Percentiles rank a stretch among this genome's conserved stretches.
Conservation (phyloP, 2,797 vertebrate genomes). For the Phoxinus dragarum region DNA sequence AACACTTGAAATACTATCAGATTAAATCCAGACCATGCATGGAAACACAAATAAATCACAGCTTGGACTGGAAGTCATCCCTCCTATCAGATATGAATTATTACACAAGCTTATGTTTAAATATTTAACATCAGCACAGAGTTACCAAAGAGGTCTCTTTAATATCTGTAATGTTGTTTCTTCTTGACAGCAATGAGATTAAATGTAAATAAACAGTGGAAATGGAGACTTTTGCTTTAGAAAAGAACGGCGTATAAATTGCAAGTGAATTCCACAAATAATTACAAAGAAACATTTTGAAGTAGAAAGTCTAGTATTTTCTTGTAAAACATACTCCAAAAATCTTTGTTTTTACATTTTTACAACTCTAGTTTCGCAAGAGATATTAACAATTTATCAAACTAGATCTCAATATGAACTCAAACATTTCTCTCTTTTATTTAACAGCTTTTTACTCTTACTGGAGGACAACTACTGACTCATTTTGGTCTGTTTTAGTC, state of each 20-base stretch:
- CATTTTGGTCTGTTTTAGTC: not conserved
- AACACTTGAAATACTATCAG: conserved; percentile 30
- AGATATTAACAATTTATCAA: not conserved
- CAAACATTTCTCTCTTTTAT: not conserved
- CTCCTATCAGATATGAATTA: conserved; percentile 27
- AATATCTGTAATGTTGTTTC: not conserved
- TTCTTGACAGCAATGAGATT: not conserved
- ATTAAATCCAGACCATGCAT: conserved; percentile 35
- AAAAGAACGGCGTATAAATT: not conserved
- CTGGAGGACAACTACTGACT: not conserved
- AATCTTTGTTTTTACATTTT: not conserved
- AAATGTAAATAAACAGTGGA: not conserved
- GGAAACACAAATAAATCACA: conserved; percentile 41
- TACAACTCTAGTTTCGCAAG: not conserved
- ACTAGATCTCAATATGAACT: not conserved
- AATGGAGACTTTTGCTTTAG: not conserved
- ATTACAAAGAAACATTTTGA: not conserved
- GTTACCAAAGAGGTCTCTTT: not conserved
- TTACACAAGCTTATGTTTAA: not conserved
- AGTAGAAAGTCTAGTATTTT: not conserved
- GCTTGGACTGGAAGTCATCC: not conserved
- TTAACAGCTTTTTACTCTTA: not conserved
- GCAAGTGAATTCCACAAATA: too few species aligned
- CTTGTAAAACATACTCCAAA: not conserved
- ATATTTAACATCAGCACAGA: not conserved